Percentiles rank a stretch among this genome's conserved stretches.
These are phyloP conservation scores for Apostichopus japonicus DNA, from an alignment of 35 echinoderm and acorn worm genomes.

Conservation along the genomic window DNA sequence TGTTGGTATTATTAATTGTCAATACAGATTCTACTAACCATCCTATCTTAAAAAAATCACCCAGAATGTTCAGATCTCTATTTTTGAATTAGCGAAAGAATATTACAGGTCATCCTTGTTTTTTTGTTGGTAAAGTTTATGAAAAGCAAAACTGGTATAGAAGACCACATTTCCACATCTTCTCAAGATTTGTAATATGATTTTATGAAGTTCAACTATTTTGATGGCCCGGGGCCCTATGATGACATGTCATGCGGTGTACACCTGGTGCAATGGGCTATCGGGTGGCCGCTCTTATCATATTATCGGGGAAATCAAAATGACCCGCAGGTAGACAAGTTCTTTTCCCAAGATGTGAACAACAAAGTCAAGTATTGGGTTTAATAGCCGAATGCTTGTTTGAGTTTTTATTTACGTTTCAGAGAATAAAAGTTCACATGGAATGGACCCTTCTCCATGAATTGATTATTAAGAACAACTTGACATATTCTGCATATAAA, in stretches of 20 bases:
- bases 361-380: not conserved
- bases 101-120: too few relatives aligned
- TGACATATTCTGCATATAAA: too few relatives aligned
- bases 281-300: slow-evolving; percentile 48
- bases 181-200: slow-evolving; percentile 11
- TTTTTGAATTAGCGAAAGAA: too few relatives aligned
- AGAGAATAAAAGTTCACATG: not conserved
- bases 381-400: not conserved
- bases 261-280: slow-evolving; percentile 35
- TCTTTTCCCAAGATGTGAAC: not conserved
- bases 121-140: too few relatives aligned
- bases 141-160: too few relatives aligned
- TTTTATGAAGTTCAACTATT: slow-evolving; percentile 39
- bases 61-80: too few relatives aligned
- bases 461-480: too few relatives aligned
- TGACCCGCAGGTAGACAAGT: slow-evolving; percentile 23
- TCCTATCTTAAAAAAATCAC: too few relatives aligned
- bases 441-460: not conserved
- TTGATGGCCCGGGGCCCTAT: slow-evolving; percentile 12
- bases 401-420: not conserved
- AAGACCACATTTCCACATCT: not conserved
- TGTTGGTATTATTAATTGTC: too few relatives aligned
- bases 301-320: slow-evolving; percentile 3
- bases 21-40: too few relatives aligned
- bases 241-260: slow-evolving; percentile 38